Percentiles rank a stretch among this genome's conserved stretches.
phyloP scores from a whole-genome alignment of 2,888 invertebrate species.

The Mesodorylaimus sp. region DNA sequence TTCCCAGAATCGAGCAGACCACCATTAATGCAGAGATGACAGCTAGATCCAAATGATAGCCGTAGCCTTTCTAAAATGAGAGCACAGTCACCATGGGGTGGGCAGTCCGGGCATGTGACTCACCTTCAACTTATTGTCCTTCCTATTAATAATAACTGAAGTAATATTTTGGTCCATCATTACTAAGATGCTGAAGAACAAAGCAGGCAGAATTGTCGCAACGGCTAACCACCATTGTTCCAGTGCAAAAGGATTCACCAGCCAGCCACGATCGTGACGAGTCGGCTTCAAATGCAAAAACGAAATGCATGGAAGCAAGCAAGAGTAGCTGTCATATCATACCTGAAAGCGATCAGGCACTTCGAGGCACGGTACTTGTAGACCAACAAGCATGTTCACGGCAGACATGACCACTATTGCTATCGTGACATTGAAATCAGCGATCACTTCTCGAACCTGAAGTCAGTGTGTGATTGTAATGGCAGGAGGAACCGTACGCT shows the following conservation, averaged over 20 bases:
- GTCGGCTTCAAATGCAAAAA: conserved; percentile 35
- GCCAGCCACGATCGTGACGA: conserved; percentile 38
- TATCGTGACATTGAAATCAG: conserved; percentile 40
- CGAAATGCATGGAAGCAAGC: no score
- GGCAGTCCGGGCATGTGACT: background rate
- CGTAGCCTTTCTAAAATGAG: conserved; percentile 64
- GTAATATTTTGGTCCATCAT: conserved; percentile 39
- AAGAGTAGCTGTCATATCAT: background rate
- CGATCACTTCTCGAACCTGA: conserved; percentile 32
- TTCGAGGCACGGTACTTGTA: conserved; percentile 35
- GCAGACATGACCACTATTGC: conserved; percentile 36
- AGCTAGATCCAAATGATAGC: conserved; percentile 84
- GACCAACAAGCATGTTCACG: conserved; percentile 26
- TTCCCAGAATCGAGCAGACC: conserved; percentile 60
- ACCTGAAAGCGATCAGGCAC: conserved; percentile 29
- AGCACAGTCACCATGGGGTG: no score
- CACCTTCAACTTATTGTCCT: conserved; percentile 36
- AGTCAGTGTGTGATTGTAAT: no score
- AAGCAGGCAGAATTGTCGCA: conserved; percentile 32
- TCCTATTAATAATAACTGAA: conserved; percentile 37
- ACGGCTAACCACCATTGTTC: conserved; percentile 25
- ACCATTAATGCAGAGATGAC: conserved; percentile 64
- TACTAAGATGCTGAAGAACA: conserved; percentile 34
- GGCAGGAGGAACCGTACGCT: no score
- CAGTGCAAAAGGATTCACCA: conserved; percentile 22